These are phyloP conservation scores for Syritta pipiens DNA, from an alignment of 2,888 invertebrate genomes.

Conservation along the genomic window DNA sequence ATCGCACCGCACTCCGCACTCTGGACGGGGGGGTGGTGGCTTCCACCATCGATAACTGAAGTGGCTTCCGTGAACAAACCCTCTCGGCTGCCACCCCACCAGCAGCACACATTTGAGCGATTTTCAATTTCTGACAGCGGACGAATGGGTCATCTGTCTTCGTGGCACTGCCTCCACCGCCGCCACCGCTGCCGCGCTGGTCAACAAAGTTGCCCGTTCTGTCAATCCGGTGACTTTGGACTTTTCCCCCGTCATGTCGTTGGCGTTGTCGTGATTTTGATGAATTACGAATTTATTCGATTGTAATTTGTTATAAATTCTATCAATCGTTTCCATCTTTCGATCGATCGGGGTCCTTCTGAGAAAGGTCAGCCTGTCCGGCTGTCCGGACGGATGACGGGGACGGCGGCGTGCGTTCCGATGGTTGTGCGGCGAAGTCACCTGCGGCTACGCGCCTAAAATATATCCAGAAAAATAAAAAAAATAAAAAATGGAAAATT, in stretches of 20 bases:
- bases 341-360: constrained; percentile 56
- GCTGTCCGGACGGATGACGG: background rate
- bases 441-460: constrained; percentile 59
- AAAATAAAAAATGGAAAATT: constrained; percentile 64
- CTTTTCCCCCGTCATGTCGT: constrained; percentile 23
- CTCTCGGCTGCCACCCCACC: background rate
- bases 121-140: constrained; percentile 68
- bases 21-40: constrained; percentile 41
- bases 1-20: constrained; percentile 8
- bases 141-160: constrained; percentile 68
- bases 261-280: constrained; percentile 60
- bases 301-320: constrained; percentile 69
- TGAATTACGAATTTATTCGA: constrained; percentile 68
- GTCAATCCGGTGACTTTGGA: constrained; percentile 58
- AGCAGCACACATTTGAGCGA: constrained; percentile 54
- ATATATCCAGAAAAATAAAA: constrained; percentile 59
- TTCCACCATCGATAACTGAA: constrained; percentile 62
- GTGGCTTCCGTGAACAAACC: constrained; percentile 49
- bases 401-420: background rate
- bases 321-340: constrained; percentile 68
- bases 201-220: constrained; percentile 55
- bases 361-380: constrained; percentile 60
- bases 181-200: constrained; percentile 24
- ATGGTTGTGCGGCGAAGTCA: constrained; percentile 30
- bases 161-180: constrained; percentile 44